Conservation (phyloP, 2,888 invertebrate species). For the Luperina nickerlii region DNA sequence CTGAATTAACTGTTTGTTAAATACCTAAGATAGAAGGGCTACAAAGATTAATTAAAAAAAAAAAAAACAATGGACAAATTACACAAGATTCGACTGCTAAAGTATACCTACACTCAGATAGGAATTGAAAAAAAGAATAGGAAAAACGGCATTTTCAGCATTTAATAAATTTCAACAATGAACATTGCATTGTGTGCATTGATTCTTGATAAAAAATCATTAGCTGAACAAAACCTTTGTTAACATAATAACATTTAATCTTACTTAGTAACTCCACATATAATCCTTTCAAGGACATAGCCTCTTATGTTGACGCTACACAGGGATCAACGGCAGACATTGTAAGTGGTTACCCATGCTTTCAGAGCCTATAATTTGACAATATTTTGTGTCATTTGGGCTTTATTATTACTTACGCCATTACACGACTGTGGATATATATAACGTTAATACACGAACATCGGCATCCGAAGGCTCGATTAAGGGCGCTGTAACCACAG, state of each 20-base stretch:
- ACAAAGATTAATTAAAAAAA: not conserved
- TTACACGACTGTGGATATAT: constrained; percentile 89
- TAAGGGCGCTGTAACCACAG: constrained; percentile 89
- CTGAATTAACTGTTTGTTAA: not conserved
- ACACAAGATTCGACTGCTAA: no score
- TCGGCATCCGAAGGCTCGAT: constrained; percentile 84
- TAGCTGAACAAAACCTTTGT: not conserved
- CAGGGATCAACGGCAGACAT: constrained; percentile 84
- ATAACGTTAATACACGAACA: constrained; percentile 87
- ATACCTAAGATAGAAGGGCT: not conserved
- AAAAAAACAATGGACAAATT: not conserved
- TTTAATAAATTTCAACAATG: not conserved
- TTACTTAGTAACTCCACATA: not conserved
- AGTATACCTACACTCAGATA: not conserved
- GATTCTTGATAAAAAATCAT: not conserved
- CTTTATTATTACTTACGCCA: constrained; percentile 90
- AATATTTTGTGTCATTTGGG: constrained; percentile 91
- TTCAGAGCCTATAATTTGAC: constrained; percentile 90
- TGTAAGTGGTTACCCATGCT: constrained; percentile 89
- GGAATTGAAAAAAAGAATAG: not conserved
- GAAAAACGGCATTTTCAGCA: not conserved
- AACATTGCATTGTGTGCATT: not conserved
- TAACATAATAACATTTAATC: not conserved
- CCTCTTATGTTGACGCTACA: constrained; percentile 78
- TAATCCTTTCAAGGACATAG: constrained; percentile 4